These are phyloP conservation scores for Diplodus puntazzo DNA, from an alignment of 2,797 vertebrate species.

Conservation along the genomic window DNA sequence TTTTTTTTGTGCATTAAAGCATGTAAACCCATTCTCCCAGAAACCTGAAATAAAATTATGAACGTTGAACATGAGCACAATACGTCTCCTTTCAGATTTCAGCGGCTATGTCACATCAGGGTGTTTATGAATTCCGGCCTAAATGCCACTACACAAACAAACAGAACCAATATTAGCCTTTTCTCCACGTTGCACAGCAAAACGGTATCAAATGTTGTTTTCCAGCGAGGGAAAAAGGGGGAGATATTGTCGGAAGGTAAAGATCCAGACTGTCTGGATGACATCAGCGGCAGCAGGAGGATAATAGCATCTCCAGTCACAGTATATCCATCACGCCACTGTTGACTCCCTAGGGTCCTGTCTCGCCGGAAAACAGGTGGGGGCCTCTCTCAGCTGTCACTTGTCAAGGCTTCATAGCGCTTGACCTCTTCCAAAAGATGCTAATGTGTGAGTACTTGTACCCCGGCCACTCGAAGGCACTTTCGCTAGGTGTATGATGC, in stretches of 20 bases:
- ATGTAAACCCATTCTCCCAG: too few relatives aligned
- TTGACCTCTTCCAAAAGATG: constrained; percentile 68
- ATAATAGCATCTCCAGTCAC: constrained; percentile 67
- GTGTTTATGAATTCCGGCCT: constrained; percentile 32
- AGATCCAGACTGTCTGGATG: constrained; percentile 39
- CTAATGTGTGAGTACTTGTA: constrained; percentile 61
- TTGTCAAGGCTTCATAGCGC: constrained; percentile 51
- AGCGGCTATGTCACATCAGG: constrained; percentile 8
- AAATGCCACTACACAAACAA: constrained; percentile 20
- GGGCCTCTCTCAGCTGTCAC: constrained; percentile 51
- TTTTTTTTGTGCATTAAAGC: too few relatives aligned
- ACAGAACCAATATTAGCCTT: constrained; percentile 39
- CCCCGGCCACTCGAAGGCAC: constrained; percentile 40
- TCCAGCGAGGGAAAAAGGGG: background rate
- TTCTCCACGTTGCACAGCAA: constrained; percentile 35
- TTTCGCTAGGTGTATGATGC: constrained; percentile 13
- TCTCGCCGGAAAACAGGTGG: constrained; percentile 49
- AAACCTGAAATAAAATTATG: too few relatives aligned
- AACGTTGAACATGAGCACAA: too few relatives aligned
- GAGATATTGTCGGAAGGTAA: constrained; percentile 36
- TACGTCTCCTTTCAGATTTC: constrained; percentile 22
- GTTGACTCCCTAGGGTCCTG: constrained; percentile 64
- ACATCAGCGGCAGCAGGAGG: constrained; percentile 49
- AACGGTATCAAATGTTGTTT: constrained; percentile 1
- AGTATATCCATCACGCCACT: constrained; percentile 64